These are phyloP conservation scores for Dendrocincla fuliginosa DNA, from an alignment of 2,797 vertebrate species.

Conservation along the genomic window DNA sequence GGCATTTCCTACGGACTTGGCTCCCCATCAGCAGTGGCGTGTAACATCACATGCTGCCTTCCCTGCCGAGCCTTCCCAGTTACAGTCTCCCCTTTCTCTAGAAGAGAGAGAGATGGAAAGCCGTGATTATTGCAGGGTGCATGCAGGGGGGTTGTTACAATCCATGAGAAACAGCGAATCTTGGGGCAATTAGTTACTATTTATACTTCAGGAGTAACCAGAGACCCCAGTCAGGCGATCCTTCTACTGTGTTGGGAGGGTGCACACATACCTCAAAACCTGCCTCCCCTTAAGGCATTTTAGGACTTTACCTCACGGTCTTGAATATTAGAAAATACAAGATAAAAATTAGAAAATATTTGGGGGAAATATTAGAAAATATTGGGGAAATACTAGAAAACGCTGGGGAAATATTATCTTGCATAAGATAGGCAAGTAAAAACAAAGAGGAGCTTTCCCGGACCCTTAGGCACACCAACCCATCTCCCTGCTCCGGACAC, in stretches of 20 bases:
- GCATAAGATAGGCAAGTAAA: background rate
- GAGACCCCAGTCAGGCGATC: background rate
- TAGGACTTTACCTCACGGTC: background rate
- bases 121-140: background rate
- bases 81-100: background rate
- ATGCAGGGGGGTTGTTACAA: rapidly evolving
- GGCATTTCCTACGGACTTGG: background rate
- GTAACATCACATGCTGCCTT: rapidly evolving
- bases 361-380: background rate
- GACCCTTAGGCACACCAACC: too few species aligned
- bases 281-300: background rate
- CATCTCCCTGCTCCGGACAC: rapidly evolving
- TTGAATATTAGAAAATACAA: background rate
- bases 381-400: background rate
- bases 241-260: background rate
- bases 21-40: rapidly evolving
- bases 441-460: background rate
- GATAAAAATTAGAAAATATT: background rate
- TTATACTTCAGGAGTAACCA: background rate
- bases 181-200: background rate
- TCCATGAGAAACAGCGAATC: rapidly evolving
- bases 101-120: background rate
- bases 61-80: background rate
- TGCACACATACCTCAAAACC: background rate
- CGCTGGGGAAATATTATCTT: background rate